A percentile compares a stretch with the other conserved stretches of the same genome.
Evolutionary conservation across 2,797 vertebrate genomes (phyloP).

Genomic region (Rhynchonycteris naso): DNA sequence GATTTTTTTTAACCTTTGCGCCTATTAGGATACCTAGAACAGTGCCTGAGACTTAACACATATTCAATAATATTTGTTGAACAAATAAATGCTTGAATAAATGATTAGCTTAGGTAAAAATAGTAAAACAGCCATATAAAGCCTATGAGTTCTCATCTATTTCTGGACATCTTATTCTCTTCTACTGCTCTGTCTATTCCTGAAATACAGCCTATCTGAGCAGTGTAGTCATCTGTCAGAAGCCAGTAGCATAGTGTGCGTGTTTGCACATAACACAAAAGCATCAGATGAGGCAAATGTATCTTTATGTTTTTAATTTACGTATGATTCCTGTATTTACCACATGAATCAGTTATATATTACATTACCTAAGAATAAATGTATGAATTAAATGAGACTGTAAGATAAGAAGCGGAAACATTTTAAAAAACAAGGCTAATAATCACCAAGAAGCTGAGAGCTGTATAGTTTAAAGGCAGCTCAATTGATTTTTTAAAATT

Average conservation of each 20-base stretch:
- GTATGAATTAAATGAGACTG: not conserved
- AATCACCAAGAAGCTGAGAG: not conserved
- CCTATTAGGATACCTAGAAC: not conserved
- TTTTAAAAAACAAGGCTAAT: not conserved
- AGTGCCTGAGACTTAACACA: not conserved
- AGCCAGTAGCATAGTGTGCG: not conserved
- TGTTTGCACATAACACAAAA: not conserved
- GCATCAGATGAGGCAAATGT: not conserved
- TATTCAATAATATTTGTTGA: not conserved
- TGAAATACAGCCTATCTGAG: not conserved
- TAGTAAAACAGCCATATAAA: not conserved
- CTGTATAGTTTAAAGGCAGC: not conserved
- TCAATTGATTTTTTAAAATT: conserved; percentile 1
- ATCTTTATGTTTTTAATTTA: not conserved
- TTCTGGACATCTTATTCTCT: not conserved
- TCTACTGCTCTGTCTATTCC: not conserved
- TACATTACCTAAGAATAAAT: not conserved
- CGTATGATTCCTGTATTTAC: not conserved
- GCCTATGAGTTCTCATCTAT: not conserved
- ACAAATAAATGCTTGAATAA: not conserved
- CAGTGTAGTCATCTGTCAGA: not conserved
- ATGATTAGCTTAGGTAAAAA: not conserved
- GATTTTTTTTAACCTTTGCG: not conserved
- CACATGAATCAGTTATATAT: not conserved
- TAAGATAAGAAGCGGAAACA: not conserved